phyloP scores from a whole-genome alignment of 2,888 invertebrate species.

The Acheta domesticus region DNA sequence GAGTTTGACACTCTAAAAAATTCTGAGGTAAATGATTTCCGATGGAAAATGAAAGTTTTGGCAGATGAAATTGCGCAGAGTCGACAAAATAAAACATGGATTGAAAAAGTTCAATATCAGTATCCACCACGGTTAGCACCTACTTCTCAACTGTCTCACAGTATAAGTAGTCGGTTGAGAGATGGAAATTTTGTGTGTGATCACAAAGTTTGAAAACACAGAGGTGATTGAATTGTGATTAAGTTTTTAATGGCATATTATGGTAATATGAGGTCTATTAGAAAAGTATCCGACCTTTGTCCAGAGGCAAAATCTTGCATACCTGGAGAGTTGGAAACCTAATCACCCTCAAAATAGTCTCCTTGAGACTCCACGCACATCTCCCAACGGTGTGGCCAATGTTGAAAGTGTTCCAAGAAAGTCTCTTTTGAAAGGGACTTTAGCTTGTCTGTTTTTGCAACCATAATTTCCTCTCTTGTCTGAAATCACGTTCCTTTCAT shows the following conservation, averaged over 20 bases:
- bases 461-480: not conserved
- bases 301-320: too few species aligned
- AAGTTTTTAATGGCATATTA: conserved; percentile 36
- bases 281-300: too few species aligned
- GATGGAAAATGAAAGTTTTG: conserved; percentile 74
- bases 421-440: too few species aligned
- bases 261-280: too few species aligned
- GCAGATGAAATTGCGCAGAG: conserved; percentile 72
- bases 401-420: too few species aligned
- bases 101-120: conserved; percentile 72
- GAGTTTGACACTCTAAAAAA: conserved; percentile 75
- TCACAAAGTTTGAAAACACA: conserved; percentile 71
- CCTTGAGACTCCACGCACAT: too few species aligned
- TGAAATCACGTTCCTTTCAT: not conserved
- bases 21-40: conserved; percentile 85
- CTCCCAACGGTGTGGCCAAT: too few species aligned
- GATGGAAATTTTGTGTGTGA: conserved; percentile 67
- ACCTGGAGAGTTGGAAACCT: too few species aligned
- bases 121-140: conserved; percentile 76
- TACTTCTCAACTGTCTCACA: conserved; percentile 60
- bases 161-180: conserved; percentile 63
- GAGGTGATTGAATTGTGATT: conserved; percentile 54
- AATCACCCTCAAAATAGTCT: too few species aligned
- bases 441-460: too few species aligned
- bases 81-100: conserved; percentile 62